Base-by-base conservation (phyloP, 2,113 vertebrate species). In the Odontesthes bonariensis region DNA sequence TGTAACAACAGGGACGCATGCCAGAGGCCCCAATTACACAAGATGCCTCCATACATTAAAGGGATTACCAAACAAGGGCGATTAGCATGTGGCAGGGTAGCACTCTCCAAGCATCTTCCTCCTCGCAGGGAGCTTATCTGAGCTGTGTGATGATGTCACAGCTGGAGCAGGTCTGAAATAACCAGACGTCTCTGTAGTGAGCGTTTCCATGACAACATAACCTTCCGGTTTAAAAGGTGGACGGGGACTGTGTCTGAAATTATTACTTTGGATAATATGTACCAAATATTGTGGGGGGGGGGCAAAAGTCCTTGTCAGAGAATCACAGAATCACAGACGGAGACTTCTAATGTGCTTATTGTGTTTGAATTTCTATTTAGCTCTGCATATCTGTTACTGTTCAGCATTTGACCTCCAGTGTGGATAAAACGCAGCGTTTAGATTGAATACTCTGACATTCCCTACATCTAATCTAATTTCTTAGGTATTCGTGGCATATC, bases 191-290 rank as follows among this genome's bases (percentile, higher is more conserved):
- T 69, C 85, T 84, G 60, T 83, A 78, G 79, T 77, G 71, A 64
- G 73, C 46, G 90, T 93, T 89, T 90, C 91, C 89, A 91, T 91
- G 89, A 76, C 87, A 90, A 93, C 88, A n/a, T 80, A 68, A 79
- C 82, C 81, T 91, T 86, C 76, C 32, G 52, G 81, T 84, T 82
- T 84, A 82, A 87, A 85, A 74, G 77, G 83, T 79, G 84, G 81
- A 84, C 10, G 61, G 69, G 78, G 69, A 63, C 67, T 73, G 57
- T 64, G 73, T 86, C 81, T 85, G 65, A 84, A 86, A 86, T 90
- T 83, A 91, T 90, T 88, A 87, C 79, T 82, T 81, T 84, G 80
- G 76, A 84, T 85, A 78, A 85, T 82, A 44, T 83, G 81, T 75
- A 60, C 35, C 54, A 64, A 75, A 75, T 71, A 65, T 79, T 13